These are phyloP conservation scores for Galagoides demidoff DNA, from an alignment of 2,797 vertebrate species.

Conservation along the genomic window DNA sequence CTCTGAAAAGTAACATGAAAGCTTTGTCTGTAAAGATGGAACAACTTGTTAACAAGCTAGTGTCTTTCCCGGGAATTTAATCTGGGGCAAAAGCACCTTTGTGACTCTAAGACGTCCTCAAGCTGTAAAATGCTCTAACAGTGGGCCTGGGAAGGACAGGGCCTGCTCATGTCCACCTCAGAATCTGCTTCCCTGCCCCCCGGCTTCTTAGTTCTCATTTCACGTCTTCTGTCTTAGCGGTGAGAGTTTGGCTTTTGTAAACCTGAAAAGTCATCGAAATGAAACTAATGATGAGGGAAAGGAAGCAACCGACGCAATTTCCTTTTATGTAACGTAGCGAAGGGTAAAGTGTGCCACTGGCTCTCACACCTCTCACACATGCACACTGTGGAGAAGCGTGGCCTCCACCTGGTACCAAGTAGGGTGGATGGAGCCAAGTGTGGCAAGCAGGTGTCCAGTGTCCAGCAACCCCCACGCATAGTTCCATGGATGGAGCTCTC, in stretches of 20 bases:
- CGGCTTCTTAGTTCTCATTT: neutral
- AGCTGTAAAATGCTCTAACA: rapidly evolving
- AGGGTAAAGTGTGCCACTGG: neutral
- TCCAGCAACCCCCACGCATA: rapidly evolving
- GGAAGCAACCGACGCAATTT: neutral
- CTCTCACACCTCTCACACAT: neutral
- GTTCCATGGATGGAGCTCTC: neutral
- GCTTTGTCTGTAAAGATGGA: neutral
- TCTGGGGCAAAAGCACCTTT: neutral
- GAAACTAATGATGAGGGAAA: neutral
- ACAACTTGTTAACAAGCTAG: neutral
- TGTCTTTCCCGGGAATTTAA: neutral
- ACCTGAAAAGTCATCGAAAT: neutral
- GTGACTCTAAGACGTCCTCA: neutral
- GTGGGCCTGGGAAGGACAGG: neutral
- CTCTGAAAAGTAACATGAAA: neutral
- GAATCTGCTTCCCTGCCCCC: neutral
- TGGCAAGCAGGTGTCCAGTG: rapidly evolving
- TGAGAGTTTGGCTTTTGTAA: neutral
- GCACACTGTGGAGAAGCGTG: neutral
- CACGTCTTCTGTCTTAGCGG: neutral
- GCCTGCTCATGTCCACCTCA: neutral
- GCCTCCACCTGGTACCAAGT: neutral
- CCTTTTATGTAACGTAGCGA: neutral
- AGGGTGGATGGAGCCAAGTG: rapidly evolving